Evolutionary conservation across 2,888 invertebrate species (phyloP), one percentile per base, ranked within the genome.

Genomic region (Hirtodrosophila duncani): DNA sequence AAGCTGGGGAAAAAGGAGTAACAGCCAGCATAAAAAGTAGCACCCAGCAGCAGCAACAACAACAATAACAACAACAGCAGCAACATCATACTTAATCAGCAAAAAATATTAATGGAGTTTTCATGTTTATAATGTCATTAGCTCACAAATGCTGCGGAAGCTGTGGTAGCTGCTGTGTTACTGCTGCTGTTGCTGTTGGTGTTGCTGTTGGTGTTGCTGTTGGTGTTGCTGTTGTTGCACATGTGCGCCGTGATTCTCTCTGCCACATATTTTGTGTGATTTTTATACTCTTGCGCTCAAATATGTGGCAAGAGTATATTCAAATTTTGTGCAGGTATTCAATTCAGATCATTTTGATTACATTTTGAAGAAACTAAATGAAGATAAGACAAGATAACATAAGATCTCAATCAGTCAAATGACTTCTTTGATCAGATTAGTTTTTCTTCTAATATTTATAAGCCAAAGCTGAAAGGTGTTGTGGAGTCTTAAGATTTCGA

Each of bases 101-200:
- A 69, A 74, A 62, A 70, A 61, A 81, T 83, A 81, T 81, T 81
- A 81, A 81, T 81, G 81, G 83, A 81, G 72, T 83, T 81, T 82
- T 79, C 81, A 81, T 81, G 81, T 81, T 81, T 81, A 82, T 81
- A 81, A 83, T 82, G 82, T 83, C 81, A 81, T 83, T 83, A 82
- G 83, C 82, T 77, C 80, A 77, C 77, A 81, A 77, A 81, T 78
- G 71, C 69, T 60, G 68, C 77, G 71, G 72, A 79, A 67, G 71
- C 48, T 69, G 52, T 52, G 50, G 43, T 48, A 51, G 61, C 52
- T 78, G 43, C 26, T 48, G 33, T 78, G 43, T 21, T 48, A 27
- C 23, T 41, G 17, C 30, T 11, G 17, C 6, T 44, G 45, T n/a
- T 44, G 20, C 14, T 46, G 20, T 17, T 63, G n/a, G n/a, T n/a